Evolutionary conservation across 2,888 invertebrate genomes (phyloP).

Genomic region (Malthinus flaveolus): DNA sequence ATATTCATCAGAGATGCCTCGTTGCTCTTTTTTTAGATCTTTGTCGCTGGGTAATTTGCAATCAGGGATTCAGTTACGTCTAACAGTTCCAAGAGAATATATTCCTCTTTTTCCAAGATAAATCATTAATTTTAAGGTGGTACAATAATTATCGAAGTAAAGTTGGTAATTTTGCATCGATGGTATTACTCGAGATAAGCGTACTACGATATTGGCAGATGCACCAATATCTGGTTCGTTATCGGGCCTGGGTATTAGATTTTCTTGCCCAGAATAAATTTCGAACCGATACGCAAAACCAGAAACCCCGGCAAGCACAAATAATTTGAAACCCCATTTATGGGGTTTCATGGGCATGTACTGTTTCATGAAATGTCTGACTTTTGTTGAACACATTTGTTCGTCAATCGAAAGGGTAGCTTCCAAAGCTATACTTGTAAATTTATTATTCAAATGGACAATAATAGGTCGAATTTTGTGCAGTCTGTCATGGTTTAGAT

Average conservation of each 20-base stretch:
- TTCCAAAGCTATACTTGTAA: conserved; percentile 21
- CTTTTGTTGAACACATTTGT: not conserved
- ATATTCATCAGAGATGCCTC: not conserved
- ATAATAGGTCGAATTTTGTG: conserved; percentile 28
- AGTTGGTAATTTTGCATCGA: conserved; percentile 35
- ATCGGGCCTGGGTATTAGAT: not conserved
- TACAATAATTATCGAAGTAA: conserved; percentile 44
- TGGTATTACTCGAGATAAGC: not conserved
- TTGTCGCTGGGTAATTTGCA: conserved; percentile 39
- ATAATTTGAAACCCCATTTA: conserved; percentile 1
- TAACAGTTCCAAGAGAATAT: conserved; percentile 38
- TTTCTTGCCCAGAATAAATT: not conserved
- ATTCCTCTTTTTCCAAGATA: conserved; percentile 39
- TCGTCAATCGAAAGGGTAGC: not conserved
- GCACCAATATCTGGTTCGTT: not conserved
- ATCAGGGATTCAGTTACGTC: conserved; percentile 40
- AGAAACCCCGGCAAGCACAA: not conserved
- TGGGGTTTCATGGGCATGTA: conserved; percentile 1
- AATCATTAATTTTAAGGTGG: conserved; percentile 35
- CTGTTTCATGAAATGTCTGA: not conserved
- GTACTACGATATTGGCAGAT: not conserved
- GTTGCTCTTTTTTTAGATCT: not conserved
- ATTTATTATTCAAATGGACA: conserved; percentile 14
- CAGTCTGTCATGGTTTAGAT: conserved; percentile 14
- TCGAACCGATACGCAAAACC: not conserved